These are phyloP conservation scores for Pandion haliaetus DNA, from an alignment of 2,113 vertebrate species.

Conservation along the genomic window DNA sequence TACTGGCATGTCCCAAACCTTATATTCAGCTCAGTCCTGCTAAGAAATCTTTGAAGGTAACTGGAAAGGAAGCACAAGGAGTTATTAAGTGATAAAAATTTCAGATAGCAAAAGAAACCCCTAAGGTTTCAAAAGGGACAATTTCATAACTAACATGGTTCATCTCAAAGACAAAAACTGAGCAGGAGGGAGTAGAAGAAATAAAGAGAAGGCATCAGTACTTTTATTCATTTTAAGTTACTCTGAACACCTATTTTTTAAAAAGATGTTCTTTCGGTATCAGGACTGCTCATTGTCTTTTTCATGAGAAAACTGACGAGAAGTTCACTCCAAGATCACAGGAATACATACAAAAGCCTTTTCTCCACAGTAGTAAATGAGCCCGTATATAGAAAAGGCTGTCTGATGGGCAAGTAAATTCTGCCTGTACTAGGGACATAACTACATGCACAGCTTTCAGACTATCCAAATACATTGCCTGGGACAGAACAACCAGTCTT, in stretches of 20 bases:
- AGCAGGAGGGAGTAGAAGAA: not conserved
- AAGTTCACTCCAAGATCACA: not conserved
- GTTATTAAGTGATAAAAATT: constrained; percentile 15
- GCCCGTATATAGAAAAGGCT: not conserved
- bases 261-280: not conserved
- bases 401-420: not conserved
- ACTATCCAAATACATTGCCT: not conserved
- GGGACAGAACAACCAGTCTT: not conserved
- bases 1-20: not conserved
- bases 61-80: not conserved
- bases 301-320: not conserved
- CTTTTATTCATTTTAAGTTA: not conserved
- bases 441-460: rapidly evolving
- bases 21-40: not conserved
- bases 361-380: not conserved
- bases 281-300: not conserved
- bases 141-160: not conserved
- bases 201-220: not conserved
- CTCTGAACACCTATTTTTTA: not conserved
- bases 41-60: not conserved
- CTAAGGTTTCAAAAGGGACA: not conserved
- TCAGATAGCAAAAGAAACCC: not conserved
- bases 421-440: not conserved
- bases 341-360: not conserved
- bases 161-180: not conserved